Percentiles rank a stretch among this genome's conserved stretches.
phyloP scores from a whole-genome alignment of 2,888 invertebrate species.

The Lasioglossum malachurum region DNA sequence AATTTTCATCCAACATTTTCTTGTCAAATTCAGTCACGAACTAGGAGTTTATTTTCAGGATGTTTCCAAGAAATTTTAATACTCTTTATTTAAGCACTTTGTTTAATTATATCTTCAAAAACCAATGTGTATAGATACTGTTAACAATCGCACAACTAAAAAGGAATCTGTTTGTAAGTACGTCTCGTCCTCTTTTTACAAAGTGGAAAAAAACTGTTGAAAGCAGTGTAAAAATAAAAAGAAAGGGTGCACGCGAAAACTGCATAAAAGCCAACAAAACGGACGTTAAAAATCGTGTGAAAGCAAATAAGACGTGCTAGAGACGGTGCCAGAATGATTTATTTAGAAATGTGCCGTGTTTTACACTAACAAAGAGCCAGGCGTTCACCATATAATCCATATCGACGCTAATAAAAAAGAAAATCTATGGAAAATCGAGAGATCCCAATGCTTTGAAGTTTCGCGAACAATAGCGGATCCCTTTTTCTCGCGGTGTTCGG shows the following conservation, averaged over 20 bases:
- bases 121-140: neutral
- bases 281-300: neutral
- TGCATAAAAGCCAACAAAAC: neutral
- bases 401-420: neutral
- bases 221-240: neutral
- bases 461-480: neutral
- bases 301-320: neutral
- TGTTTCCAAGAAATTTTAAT: neutral
- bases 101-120: neutral
- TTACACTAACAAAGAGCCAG: too few species aligned
- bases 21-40: neutral
- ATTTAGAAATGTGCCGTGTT: neutral
- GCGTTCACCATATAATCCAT: too few species aligned
- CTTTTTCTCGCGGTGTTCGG: slow-evolving; percentile 2
- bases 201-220: neutral
- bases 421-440: neutral
- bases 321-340: neutral
- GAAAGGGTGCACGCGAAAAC: neutral
- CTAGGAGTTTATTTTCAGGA: neutral
- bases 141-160: neutral
- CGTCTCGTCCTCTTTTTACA: neutral
- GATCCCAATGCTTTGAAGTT: neutral
- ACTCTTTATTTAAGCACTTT: neutral
- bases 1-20: neutral
- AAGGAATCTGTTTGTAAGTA: neutral